Evolutionary conservation across 2,113 vertebrate species (phyloP).

Genomic region (Otus sunia): DNA sequence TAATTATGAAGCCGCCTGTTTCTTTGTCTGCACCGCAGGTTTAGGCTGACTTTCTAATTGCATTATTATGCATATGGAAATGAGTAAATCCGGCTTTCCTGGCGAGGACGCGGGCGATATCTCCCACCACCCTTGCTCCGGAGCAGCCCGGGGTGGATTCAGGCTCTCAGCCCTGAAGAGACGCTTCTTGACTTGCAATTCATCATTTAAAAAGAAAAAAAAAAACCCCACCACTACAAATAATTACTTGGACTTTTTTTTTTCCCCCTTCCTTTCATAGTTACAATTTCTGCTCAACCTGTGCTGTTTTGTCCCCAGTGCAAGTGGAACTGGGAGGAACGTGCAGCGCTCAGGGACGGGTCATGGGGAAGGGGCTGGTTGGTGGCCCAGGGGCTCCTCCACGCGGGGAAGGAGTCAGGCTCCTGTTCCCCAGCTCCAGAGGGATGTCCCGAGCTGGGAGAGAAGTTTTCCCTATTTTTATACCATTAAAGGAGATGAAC

Average conservation of each 20-base stretch:
- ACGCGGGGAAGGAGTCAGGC: not conserved
- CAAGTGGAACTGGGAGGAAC: not conserved
- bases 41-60: not conserved
- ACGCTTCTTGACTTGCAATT: not conserved
- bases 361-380: no score
- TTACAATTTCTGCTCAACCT: not conserved
- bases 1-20: not conserved
- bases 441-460: fast-evolving
- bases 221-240: not conserved
- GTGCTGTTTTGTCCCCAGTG: not conserved
- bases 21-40: not conserved
- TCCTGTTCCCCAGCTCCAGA: not conserved
- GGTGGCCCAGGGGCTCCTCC: not conserved
- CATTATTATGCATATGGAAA: not conserved
- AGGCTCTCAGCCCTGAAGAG: not conserved
- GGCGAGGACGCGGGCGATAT: not conserved
- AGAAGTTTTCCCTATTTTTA: not conserved
- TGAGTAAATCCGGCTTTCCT: not conserved
- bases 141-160: not conserved
- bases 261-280: not conserved
- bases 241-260: not conserved
- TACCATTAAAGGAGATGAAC: not conserved
- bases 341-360: fast-evolving
- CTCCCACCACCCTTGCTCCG: not conserved
- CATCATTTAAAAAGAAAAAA: not conserved